Evolutionary conservation across 2,888 invertebrate genomes (phyloP).

Genomic region (Drosophila ochracea): DNA sequence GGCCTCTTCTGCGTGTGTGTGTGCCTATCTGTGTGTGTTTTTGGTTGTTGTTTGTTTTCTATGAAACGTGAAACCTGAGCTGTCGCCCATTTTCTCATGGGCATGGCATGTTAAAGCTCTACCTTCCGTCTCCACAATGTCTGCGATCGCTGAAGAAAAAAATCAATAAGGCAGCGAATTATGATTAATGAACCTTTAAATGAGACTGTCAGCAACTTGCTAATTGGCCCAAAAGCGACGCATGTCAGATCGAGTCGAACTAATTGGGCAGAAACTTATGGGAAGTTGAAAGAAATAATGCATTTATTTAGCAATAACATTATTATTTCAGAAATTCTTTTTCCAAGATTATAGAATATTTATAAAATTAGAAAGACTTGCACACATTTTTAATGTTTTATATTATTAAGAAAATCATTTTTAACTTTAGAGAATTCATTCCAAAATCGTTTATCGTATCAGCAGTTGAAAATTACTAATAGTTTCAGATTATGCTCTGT

Average conservation of each 20-base stretch:
- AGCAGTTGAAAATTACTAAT: background rate
- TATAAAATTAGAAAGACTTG: background rate
- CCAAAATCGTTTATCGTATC: background rate
- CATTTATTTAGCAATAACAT: background rate
- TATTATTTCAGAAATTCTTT: background rate
- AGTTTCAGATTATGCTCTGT: background rate
- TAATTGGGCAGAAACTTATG: background rate
- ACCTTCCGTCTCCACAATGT: conserved; percentile 5
- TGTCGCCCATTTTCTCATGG: conserved; percentile 5
- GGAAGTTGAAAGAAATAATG: background rate
- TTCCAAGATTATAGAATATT: background rate
- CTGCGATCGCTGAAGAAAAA: conserved; percentile 44
- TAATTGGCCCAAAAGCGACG: conserved; percentile 34
- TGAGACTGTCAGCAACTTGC: conserved; percentile 26
- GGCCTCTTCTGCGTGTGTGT: conserved; percentile 42
- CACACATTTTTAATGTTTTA: background rate
- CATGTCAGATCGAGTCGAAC: conserved; percentile 15
- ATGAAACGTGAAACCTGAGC: conserved; percentile 41
- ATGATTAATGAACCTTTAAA: conserved; percentile 56
- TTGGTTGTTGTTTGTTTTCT: conserved; percentile 54
- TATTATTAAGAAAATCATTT: background rate
- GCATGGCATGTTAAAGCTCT: background rate
- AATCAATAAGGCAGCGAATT: conserved; percentile 40
- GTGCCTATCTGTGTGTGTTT: background rate
- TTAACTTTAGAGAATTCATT: background rate